Conservation (phyloP, 2,888 invertebrate genomes). For the Hemistola chrysoprasaria region DNA sequence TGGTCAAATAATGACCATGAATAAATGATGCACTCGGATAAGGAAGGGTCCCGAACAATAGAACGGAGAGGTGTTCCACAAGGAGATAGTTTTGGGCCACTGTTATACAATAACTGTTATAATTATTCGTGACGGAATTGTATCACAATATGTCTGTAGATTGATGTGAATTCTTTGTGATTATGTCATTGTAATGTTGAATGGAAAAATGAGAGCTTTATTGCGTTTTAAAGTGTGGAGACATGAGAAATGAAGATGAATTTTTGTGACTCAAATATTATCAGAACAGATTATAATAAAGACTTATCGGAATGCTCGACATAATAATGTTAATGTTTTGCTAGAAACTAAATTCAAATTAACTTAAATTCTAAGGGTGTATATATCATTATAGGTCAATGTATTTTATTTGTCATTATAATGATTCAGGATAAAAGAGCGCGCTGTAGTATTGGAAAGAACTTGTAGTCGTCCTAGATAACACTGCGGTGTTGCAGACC, state of each 20-base stretch:
- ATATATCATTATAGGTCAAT: too few species aligned
- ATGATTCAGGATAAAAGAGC: too few species aligned
- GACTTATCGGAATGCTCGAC: too few species aligned
- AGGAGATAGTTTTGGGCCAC: constrained; percentile 58
- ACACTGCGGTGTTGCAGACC: too few species aligned
- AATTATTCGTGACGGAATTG: constrained; percentile 74
- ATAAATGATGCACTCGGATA: constrained; percentile 75
- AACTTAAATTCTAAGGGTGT: too few species aligned
- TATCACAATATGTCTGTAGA: constrained; percentile 66
- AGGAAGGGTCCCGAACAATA: constrained; percentile 52
- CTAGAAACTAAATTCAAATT: too few species aligned
- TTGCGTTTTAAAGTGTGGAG: constrained; percentile 16
- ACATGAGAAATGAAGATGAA: constrained; percentile 26
- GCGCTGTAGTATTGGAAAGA: too few species aligned
- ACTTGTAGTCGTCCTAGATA: too few species aligned
- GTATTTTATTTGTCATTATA: too few species aligned
- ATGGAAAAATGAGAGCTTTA: constrained; percentile 16
- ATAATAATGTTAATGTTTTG: too few species aligned
- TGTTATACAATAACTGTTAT: constrained; percentile 69
- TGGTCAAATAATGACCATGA: constrained; percentile 82
- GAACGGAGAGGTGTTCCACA: constrained; percentile 52
- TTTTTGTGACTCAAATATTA: constrained; percentile 12
- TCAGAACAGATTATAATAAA: too few species aligned
- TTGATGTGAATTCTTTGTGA: constrained; percentile 46
- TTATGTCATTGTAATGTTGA: constrained; percentile 30